Evolutionary conservation across 2,113 vertebrate genomes (phyloP).

Genomic region (Seriola dumerili): DNA sequence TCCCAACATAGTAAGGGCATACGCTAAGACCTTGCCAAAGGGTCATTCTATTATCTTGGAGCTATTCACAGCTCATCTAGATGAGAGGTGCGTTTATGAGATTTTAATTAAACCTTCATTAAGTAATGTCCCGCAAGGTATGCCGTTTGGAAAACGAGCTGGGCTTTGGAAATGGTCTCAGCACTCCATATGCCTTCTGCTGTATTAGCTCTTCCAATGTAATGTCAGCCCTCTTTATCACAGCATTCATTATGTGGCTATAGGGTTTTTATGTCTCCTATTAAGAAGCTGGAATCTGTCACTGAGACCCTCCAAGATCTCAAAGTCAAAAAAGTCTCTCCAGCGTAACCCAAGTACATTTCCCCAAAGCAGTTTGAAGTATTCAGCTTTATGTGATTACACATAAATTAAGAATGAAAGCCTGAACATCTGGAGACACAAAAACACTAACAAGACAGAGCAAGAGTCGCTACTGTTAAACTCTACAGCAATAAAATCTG

Average conservation of each 20-base stretch:
- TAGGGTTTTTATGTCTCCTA: conserved; percentile 60
- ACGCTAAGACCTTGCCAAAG: conserved; percentile 21
- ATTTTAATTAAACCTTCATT: conserved; percentile 73
- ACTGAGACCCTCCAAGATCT: conserved; percentile 18
- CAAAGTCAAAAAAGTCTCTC: conserved; percentile 43
- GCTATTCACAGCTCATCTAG: conserved; percentile 36
- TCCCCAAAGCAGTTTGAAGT: conserved; percentile 1
- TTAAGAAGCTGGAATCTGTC: conserved; percentile 43
- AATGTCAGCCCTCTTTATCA: conserved; percentile 53
- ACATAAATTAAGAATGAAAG: background rate
- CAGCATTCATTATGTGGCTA: conserved; percentile 53
- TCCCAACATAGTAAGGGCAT: background rate
- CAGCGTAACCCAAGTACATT: conserved; percentile 1
- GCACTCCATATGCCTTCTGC: conserved; percentile 52
- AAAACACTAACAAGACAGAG: conserved; percentile 1
- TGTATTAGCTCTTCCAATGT: conserved; percentile 18
- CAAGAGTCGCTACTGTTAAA: background rate
- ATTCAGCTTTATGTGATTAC: conserved; percentile 1
- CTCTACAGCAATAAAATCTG: background rate
- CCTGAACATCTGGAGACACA: conserved; percentile 7
- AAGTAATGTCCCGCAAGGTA: conserved; percentile 51
- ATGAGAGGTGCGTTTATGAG: conserved; percentile 55
- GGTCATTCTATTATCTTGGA: conserved; percentile 28
- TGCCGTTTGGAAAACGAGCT: conserved; percentile 59
- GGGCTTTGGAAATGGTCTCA: conserved; percentile 42